Evolutionary conservation across 2,888 invertebrate species (phyloP), one percentile per base, ranked within the genome.

Genomic region (Trimorus sp.): DNA sequence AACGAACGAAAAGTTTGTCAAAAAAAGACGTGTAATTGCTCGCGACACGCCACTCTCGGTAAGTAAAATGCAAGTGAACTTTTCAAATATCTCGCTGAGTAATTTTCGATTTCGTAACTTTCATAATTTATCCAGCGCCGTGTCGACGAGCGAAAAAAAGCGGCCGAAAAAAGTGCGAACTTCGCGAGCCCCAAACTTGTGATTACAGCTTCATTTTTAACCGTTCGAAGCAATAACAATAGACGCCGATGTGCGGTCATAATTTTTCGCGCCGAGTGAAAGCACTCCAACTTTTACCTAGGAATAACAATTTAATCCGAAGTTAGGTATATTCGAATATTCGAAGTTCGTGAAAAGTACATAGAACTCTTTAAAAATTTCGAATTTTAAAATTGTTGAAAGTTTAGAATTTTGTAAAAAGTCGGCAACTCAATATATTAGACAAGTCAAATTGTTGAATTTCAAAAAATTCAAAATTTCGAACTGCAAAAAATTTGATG

Each of bases 141-240:
- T 62, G 51, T 42, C 71, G 59, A 45, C 15, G 37, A 0, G 26
- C 14, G 45, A 42, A 62, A 60, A 73, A 79, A 79, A 58, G n/a
- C 62, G 38, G 6, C 2, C 51, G 14, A 51, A 51, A 51, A 51
- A 51, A 51, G 14, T 5, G 45, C 45, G n/a, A n/a, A 45, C 45
- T 42, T 56, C 40, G 26, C 65, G 51, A 74, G n/a, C 69, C 69
- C 69, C 45, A 74, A 73, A 79, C 74, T 79, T 74, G 63, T 74
- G 74, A 79, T 79, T 79, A 69, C 69, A 69, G 45, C 69, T 79
- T 62, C 79, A 79, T 74, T 74, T 79, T 79, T 68, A 79, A 68
- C 68, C 69, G 68, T 69, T 74, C 79, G 73, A 68, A 73, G 79
- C 60, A 73, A 79, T 79, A 74, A 79, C 79, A 79, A 79, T 79